Evolutionary conservation across 2,888 invertebrate species (phyloP), one percentile per base, ranked within the genome.

Genomic region (Crepidodera aurea): DNA sequence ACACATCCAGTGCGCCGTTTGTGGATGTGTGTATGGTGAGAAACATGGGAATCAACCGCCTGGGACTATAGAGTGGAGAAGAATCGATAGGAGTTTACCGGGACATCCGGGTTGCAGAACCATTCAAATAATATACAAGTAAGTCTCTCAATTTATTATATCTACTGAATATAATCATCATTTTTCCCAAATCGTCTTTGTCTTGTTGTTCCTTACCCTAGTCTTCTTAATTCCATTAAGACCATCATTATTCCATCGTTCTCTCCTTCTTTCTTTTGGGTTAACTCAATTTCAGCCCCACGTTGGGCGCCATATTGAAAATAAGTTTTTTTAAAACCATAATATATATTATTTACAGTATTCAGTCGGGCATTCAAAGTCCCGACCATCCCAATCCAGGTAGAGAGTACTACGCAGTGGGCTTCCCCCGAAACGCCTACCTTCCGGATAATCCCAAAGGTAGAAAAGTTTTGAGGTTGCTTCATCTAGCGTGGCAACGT

Each of bases 1-100:
- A 71, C 91, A 91, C 79, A 88, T 94, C 72, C 92, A 92, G 79
- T 96, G 96, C 78, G 91, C 92, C 1, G 90, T 92, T 18, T 95
- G 95, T 81, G 93, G 93, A 66, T 88, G 88, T 72, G 88, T 91
- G 71, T 93, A 93, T 79, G 94, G 94, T 0, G 90, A 91, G 82
- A 88, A 88, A 65, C 83, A 85, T 71, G 92, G 92, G 37, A 92
- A 90, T 78, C 94, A 94, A 82, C 93, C 94, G 1, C 84, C 87
- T 18, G 93, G 93, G 61, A 88, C 87, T 67, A 93, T 93, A 93
- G 90, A 91, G 71, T 92, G 92, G 91, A 86, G 88, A 51, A 83
- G 90, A 65, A 85, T 90, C 68, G 87, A 88, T 65, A 84, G 87
- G 68, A 83, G 87, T 64, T 78, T 93, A 74, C 90, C 93, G 56